Conservation (phyloP, 2,113 vertebrate genomes). For the Hemiprocne comata region DNA sequence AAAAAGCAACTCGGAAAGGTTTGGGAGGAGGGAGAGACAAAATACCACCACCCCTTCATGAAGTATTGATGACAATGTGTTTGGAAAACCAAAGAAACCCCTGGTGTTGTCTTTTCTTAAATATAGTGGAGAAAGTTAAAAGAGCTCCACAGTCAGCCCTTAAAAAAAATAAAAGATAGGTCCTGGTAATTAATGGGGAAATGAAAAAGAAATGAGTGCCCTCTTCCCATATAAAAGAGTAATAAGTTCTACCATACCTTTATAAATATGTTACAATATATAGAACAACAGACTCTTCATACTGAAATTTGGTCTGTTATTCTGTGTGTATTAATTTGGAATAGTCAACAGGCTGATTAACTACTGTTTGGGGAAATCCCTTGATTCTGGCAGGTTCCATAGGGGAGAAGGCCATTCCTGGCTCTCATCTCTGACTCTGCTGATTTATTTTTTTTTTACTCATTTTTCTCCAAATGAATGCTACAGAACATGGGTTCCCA, state of each 20-base stretch:
- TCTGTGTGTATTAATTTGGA: neutral
- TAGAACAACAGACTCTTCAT: neutral
- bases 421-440: neutral
- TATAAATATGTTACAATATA: neutral
- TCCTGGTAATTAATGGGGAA: neutral
- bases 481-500: neutral
- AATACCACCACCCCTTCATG: neutral
- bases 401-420: neutral
- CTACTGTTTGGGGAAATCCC: neutral
- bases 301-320: neutral
- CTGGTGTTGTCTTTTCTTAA: neutral
- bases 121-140: too few relatives aligned
- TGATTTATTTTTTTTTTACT: neutral
- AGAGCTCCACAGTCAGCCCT: neutral
- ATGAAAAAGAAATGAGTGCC: neutral
- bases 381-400: neutral
- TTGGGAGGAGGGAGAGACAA: neutral
- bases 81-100: neutral
- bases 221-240: neutral
- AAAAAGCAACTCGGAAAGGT: neutral
- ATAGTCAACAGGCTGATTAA: neutral
- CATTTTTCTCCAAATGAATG: neutral
- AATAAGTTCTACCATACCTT: neutral
- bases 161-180: slow-evolving; percentile 1
- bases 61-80: neutral